Conservation (phyloP, 2,797 vertebrate genomes). For the Coluber constrictor region DNA sequence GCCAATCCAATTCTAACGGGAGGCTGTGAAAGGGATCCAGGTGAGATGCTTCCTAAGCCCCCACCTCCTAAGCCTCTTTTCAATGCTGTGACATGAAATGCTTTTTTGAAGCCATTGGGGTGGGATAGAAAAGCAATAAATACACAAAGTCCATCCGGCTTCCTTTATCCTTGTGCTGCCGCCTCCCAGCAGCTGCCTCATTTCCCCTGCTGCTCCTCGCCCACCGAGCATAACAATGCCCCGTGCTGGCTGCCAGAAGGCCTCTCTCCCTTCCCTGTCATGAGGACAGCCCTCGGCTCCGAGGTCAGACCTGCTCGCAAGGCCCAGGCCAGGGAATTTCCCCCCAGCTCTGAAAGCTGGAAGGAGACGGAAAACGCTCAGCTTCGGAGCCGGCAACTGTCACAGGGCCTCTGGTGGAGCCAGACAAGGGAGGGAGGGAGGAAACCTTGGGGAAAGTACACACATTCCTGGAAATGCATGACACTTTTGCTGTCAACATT, state of each 20-base stretch:
- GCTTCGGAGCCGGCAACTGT: neutral
- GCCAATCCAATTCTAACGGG: neutral
- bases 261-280: neutral
- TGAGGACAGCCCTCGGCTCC: neutral
- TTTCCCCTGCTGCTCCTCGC: slow-evolving; percentile 1
- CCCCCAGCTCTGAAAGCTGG: neutral
- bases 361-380: neutral
- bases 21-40: neutral
- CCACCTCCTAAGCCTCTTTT: neutral
- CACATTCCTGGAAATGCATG: neutral
- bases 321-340: neutral
- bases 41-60: neutral
- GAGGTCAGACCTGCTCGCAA: neutral
- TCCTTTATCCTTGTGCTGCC: neutral
- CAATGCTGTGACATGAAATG: neutral
- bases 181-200: neutral
- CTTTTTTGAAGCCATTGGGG: neutral
- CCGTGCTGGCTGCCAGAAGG: neutral
- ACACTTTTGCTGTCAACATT: neutral
- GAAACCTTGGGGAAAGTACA: neutral
- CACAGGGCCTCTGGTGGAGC: neutral
- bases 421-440: neutral
- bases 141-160: neutral
- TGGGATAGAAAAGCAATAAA: neutral
- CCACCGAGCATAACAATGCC: neutral